A percentile compares a stretch with the other conserved stretches of the same genome.
phyloP scores from a whole-genome alignment of 2,113 vertebrate species.

The Ageneiosus marmoratus region DNA sequence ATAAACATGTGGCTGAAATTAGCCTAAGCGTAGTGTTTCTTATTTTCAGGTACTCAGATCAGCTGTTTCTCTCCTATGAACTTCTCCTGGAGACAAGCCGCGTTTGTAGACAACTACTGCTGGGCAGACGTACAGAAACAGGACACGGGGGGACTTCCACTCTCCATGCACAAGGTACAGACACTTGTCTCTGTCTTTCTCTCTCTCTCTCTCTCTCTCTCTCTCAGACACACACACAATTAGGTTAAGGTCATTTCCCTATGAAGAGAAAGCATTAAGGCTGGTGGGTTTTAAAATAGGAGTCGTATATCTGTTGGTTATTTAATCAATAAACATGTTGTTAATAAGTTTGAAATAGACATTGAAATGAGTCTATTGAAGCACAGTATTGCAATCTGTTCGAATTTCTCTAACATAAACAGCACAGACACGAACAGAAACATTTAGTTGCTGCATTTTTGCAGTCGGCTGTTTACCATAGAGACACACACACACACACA shows the following conservation, averaged over 20 bases:
- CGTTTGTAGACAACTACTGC: slow-evolving; percentile 81
- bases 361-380: no score
- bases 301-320: not conserved
- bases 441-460: no score
- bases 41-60: slow-evolving; percentile 80
- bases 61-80: slow-evolving; percentile 82
- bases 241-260: not conserved
- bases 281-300: not conserved
- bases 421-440: no score
- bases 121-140: slow-evolving; percentile 82
- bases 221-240: not conserved
- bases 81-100: slow-evolving; percentile 84
- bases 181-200: not conserved
- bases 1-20: not conserved
- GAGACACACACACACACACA: no score
- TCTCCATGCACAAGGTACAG: slow-evolving; percentile 84
- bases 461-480: no score
- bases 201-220: not conserved
- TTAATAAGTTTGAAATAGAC: not conserved
- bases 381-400: no score
- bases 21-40: not conserved
- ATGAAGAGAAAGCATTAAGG: not conserved
- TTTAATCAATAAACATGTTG: not conserved
- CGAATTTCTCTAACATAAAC: no score
- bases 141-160: slow-evolving; percentile 69